A percentile compares a stretch with the other conserved stretches of the same genome.
phyloP scores from a whole-genome alignment of 2,797 vertebrate species.

The Tragelaphus oryx region DNA sequence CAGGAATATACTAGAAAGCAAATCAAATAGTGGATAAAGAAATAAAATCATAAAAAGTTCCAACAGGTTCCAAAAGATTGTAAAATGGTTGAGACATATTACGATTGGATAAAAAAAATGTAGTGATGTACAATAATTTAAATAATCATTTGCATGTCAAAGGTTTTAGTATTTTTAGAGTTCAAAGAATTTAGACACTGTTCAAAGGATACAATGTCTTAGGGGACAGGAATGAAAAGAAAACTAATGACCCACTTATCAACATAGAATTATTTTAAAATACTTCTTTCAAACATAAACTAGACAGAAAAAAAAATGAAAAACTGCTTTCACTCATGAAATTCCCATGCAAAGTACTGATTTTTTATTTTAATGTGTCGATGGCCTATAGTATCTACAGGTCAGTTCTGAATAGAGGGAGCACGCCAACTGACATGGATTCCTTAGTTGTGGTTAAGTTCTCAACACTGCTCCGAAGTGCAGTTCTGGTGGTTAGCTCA shows the following conservation, averaged over 20 bases:
- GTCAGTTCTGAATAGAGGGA: not conserved
- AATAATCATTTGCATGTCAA: slow-evolving; percentile 29
- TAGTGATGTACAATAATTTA: not conserved
- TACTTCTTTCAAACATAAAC: slow-evolving; percentile 52
- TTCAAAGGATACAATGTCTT: not conserved
- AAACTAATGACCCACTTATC: slow-evolving; percentile 16
- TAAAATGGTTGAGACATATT: not conserved
- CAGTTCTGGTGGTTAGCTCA: not conserved
- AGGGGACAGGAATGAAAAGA: slow-evolving; percentile 41
- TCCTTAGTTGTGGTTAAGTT: not conserved
- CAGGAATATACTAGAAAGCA: not conserved
- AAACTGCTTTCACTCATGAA: slow-evolving; percentile 53
- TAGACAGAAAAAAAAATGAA: slow-evolving; percentile 51
- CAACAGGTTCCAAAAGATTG: not conserved
- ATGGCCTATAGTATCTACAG: slow-evolving; percentile 38
- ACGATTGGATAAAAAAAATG: not conserved
- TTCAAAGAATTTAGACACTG: not conserved
- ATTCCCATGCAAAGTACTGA: slow-evolving; percentile 38
- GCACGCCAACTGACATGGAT: not conserved
- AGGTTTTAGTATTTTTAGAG: slow-evolving; percentile 34
- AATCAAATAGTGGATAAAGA: not conserved
- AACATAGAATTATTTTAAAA: slow-evolving; percentile 56
- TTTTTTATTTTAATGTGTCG: slow-evolving; percentile 65
- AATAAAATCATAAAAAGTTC: not conserved
- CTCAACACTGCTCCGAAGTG: not conserved